Base-by-base conservation (phyloP, 2,113 vertebrate species). In the Siphamia tubifer region DNA sequence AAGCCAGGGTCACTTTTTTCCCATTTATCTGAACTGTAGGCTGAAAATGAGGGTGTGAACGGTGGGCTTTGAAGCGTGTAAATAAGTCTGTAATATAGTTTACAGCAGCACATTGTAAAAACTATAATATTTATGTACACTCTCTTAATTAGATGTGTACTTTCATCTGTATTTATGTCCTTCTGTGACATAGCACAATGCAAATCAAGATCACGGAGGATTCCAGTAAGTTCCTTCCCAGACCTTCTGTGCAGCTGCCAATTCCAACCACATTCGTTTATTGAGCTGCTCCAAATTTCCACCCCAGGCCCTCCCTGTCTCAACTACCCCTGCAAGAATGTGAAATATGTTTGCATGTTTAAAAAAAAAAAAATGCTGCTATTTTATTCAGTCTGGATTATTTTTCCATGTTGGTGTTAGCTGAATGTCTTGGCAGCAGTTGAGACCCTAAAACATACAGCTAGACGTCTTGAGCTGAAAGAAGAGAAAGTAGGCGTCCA, bases 291-390 rank as follows among this genome's bases (percentile, higher is more conserved):
- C 83, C 70, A 81, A 83, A 76, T 87, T 85, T 84, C 82, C 77
- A 83, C 58, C 68, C 57, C n/a, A n/a, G n/a, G n/a, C n/a, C 1
- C 72, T 56, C 75, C 61, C 58, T 63, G 70, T 70, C 86, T 76
- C 61, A 77, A 58, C 74, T 72, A 74, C 77, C 75, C 65, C 61
- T 74, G 17, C 68, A 91, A 84, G 87, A 91, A 91, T 90, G 83
- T 85, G 48, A 91, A 90, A 85, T 61, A 88, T 90, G 77, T 86
- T 83, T 83, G 80, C 51, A 81, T 77, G 76, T 85, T 82, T 65
- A 27, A 77, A 82, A 74, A 82, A 70, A 66, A 64, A 62, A 66
- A 67, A 35, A 30, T 24, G 9, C 31, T 49, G 42, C 31, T 24
- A 73, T 51, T 85, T 77, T 73, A 68, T 79, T 80, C 68, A 39